Percentiles rank a stretch among this genome's conserved stretches.
phyloP scores from a whole-genome alignment of 2,888 invertebrate species.

The Mesoligia furuncula region DNA sequence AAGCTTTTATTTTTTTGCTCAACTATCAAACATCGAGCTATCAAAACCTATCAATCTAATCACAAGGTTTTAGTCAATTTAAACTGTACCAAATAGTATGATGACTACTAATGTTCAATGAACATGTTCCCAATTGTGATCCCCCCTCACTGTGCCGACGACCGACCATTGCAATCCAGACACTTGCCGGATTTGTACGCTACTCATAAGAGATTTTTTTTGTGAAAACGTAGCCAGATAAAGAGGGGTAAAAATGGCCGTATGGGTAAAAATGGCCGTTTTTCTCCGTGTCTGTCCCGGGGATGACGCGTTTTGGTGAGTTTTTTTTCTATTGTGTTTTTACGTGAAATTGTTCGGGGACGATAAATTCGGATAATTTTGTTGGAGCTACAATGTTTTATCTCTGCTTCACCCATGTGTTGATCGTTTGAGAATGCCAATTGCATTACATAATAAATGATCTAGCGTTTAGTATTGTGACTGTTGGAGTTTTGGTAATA shows the following conservation, averaged over 20 bases:
- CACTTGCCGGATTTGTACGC: conserved; percentile 76
- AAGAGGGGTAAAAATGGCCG: conserved; percentile 74
- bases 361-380: neutral
- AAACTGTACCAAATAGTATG: conserved; percentile 65
- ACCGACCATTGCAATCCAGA: conserved; percentile 76
- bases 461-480: neutral
- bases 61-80: conserved; percentile 16
- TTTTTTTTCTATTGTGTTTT: conserved; percentile 48
- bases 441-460: neutral
- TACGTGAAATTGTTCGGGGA: neutral
- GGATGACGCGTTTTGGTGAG: conserved; percentile 83
- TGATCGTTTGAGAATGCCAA: neutral
- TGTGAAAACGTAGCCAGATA: conserved; percentile 1
- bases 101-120: conserved; percentile 71
- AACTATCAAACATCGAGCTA: too few species aligned
- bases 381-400: neutral
- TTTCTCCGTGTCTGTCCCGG: conserved; percentile 68
- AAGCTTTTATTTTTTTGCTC: neutral
- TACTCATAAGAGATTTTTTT: conserved; percentile 52
- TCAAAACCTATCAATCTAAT: neutral
- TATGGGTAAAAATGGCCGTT: conserved; percentile 77
- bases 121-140: conserved; percentile 79
- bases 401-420: neutral
- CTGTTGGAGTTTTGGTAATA: neutral
- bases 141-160: conserved; percentile 78